These are phyloP conservation scores for Cheilosia vernalis DNA, from an alignment of 2,888 invertebrate genomes.

Conservation along the genomic window DNA sequence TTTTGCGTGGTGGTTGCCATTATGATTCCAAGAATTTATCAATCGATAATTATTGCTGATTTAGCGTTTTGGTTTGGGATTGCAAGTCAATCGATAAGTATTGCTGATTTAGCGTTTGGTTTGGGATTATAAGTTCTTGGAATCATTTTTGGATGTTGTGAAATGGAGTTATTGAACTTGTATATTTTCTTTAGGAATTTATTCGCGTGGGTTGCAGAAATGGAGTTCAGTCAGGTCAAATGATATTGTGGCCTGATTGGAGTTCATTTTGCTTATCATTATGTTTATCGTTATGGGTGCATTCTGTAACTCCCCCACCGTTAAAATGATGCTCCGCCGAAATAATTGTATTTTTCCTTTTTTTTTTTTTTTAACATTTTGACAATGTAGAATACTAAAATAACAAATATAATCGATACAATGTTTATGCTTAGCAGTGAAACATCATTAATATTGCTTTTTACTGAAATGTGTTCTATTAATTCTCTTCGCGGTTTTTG, in stretches of 20 bases:
- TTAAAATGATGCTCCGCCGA: conserved; percentile 10
- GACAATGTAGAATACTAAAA: conserved; percentile 3
- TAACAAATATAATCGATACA: conserved; percentile 1
- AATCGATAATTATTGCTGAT: too few species aligned
- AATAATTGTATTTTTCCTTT: neutral
- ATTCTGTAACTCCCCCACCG: conserved; percentile 13
- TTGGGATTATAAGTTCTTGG: too few species aligned
- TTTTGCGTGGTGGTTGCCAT: too few species aligned
- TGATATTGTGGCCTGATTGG: neutral
- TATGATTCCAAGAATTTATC: too few species aligned
- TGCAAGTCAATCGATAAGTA: too few species aligned
- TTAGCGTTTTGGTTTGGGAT: too few species aligned
- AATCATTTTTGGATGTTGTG: too few species aligned
- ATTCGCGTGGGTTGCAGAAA: neutral
- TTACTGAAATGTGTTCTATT: neutral
- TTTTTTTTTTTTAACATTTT: neutral
- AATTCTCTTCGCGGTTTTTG: conserved; percentile 10
- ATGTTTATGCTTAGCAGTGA: neutral
- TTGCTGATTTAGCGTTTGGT: too few species aligned
- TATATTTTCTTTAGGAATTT: too few species aligned
- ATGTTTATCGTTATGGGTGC: neutral
- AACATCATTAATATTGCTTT: neutral
- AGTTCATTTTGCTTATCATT: neutral
- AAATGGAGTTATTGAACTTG: too few species aligned
- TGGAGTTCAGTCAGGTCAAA: neutral